Conservation (phyloP, 2,888 invertebrate species). For the Oligia strigilis region DNA sequence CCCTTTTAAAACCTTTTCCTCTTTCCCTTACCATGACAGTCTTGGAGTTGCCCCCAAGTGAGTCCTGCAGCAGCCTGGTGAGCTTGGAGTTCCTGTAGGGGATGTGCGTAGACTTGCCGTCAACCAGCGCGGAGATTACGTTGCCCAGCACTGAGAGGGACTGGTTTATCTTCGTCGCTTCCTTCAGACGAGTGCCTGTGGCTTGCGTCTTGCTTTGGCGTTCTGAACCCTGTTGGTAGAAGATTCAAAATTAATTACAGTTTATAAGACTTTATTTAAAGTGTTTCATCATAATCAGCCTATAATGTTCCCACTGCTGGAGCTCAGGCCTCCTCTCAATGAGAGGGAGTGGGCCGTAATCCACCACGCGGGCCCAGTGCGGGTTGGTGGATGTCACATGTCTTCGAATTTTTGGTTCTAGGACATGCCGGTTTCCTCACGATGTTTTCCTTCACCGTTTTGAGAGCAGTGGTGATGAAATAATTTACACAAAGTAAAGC, state of each 20-base stretch:
- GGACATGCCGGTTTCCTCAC: no score
- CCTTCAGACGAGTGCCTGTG: slow-evolving; percentile 97
- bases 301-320: no score
- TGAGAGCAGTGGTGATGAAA: no score
- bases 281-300: no score
- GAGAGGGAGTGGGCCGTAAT: no score
- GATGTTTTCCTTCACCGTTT: no score
- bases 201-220: slow-evolving; percentile 99
- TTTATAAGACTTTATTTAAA: neutral
- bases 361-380: no score
- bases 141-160: slow-evolving; percentile 99
- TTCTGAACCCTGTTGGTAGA: slow-evolving; percentile 95
- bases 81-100: slow-evolving; percentile 99
- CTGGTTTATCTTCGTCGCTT: slow-evolving; percentile 99
- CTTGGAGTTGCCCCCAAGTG: slow-evolving; percentile 98
- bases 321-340: no score
- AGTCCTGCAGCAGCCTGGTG: slow-evolving; percentile 98
- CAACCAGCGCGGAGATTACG: slow-evolving; percentile 99
- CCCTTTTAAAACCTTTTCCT: no score
- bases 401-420: no score
- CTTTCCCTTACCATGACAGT: slow-evolving; percentile 94
- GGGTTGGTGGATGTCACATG: no score
- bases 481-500: no score
- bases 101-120: slow-evolving; percentile 99
- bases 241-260: slow-evolving; percentile 78